A percentile compares a stretch with the other conserved stretches of the same genome.
phyloP scores from a whole-genome alignment of 1,140 invertebrate genomes.

The Lepidotrigona ventralis region DNA sequence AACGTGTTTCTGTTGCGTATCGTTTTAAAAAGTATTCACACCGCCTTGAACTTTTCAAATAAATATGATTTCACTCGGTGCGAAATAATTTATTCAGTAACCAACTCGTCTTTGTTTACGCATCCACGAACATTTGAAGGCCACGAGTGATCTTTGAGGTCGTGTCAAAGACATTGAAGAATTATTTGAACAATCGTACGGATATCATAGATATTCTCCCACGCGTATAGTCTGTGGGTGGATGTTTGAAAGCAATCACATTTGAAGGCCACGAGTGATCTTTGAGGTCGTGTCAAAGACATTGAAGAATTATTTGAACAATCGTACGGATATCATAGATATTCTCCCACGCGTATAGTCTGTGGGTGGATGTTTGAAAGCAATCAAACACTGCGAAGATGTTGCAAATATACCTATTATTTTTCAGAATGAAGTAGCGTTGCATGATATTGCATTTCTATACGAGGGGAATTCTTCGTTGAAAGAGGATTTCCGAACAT shows the following conservation, averaged over 20 bases:
- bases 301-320: background rate
- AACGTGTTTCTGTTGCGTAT: background rate
- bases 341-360: background rate
- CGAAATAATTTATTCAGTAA: background rate
- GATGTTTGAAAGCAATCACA: background rate
- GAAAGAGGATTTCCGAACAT: background rate
- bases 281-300: background rate
- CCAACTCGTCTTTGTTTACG: too few relatives aligned
- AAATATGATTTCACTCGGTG: background rate
- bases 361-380: background rate
- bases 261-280: background rate
- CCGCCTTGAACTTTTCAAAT: background rate
- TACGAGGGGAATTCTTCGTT: background rate
- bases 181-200: background rate
- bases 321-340: background rate
- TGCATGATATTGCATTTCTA: background rate
- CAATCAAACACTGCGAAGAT: background rate
- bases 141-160: background rate
- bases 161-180: background rate
- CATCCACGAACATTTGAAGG: background rate
- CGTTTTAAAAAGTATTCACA: background rate
- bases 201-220: background rate
- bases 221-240: background rate
- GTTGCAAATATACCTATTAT: background rate
- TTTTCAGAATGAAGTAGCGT: background rate